phyloP scores from a whole-genome alignment of 2,888 invertebrate genomes.

The Synanthedon andrenaeformis region DNA sequence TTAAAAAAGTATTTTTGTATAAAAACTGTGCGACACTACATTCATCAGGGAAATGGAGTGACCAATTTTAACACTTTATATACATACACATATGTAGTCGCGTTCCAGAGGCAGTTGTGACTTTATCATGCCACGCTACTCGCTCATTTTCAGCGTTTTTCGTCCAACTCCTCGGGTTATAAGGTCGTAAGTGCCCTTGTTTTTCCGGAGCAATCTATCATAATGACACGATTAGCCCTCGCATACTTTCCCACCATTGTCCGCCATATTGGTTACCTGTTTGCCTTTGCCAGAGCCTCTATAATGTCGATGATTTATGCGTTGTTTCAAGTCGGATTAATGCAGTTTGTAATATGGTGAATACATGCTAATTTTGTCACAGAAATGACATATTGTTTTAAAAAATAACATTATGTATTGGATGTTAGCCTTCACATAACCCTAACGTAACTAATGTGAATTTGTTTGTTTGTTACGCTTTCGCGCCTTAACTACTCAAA shows the following conservation, averaged over 20 bases:
- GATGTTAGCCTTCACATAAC: too few species aligned
- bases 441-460: too few species aligned
- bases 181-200: constrained; percentile 1
- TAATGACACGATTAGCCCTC: constrained; percentile 10
- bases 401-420: too few species aligned
- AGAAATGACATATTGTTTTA: too few species aligned
- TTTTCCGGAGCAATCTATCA: constrained; percentile 10
- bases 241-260: constrained; percentile 8
- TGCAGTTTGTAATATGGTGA: neutral
- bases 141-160: neutral
- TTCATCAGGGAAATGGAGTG: too few species aligned
- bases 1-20: too few species aligned
- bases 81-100: neutral
- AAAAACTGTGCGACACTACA: too few species aligned
- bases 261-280: constrained; percentile 7
- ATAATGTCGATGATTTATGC: constrained; percentile 3
- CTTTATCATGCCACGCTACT: neutral
- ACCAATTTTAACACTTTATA: neutral
- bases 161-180: neutral
- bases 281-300: constrained; percentile 5
- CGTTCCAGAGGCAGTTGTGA: neutral
- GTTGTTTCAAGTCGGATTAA: constrained; percentile 1
- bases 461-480: too few species aligned
- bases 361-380: too few species aligned
- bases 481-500: too few species aligned